These are phyloP conservation scores for Pachymerium ferrugineum DNA, from an alignment of 2,888 invertebrate genomes.

Conservation along the genomic window DNA sequence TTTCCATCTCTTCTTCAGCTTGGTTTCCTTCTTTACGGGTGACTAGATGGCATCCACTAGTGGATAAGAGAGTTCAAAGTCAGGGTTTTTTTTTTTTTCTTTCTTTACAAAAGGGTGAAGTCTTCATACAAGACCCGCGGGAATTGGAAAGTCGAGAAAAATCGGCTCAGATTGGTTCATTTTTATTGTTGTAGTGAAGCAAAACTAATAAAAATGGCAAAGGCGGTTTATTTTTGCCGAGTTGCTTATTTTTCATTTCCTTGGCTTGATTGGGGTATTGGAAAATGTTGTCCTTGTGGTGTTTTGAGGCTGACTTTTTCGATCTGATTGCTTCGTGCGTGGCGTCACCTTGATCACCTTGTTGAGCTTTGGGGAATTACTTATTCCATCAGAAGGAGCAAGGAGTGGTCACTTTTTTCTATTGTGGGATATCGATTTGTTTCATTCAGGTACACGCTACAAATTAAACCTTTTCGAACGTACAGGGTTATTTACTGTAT, in stretches of 20 bases:
- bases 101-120: not conserved
- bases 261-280: not conserved
- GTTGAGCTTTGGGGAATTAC: constrained; percentile 23
- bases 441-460: not conserved
- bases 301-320: not conserved
- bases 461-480: constrained; percentile 17
- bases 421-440: constrained; percentile 20
- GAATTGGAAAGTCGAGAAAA: constrained; percentile 1
- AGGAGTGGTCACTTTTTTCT: not conserved
- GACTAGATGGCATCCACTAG: constrained; percentile 10
- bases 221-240: not conserved
- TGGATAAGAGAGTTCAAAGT: constrained; percentile 17
- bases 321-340: not conserved
- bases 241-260: constrained; percentile 22
- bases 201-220: not conserved
- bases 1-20: constrained; percentile 15
- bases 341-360: no score
- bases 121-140: not conserved
- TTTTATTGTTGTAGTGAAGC: not conserved
- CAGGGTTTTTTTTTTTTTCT: constrained; percentile 20
- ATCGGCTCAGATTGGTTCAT: not conserved
- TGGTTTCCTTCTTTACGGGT: constrained; percentile 2
- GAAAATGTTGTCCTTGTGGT: not conserved
- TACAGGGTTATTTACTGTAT: no score
- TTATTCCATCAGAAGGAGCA: constrained; percentile 22